A percentile compares a stretch with the other conserved stretches of the same genome.
Conservation (phyloP, 2,113 vertebrate genomes). For the Petrocephalus zakoni region DNA sequence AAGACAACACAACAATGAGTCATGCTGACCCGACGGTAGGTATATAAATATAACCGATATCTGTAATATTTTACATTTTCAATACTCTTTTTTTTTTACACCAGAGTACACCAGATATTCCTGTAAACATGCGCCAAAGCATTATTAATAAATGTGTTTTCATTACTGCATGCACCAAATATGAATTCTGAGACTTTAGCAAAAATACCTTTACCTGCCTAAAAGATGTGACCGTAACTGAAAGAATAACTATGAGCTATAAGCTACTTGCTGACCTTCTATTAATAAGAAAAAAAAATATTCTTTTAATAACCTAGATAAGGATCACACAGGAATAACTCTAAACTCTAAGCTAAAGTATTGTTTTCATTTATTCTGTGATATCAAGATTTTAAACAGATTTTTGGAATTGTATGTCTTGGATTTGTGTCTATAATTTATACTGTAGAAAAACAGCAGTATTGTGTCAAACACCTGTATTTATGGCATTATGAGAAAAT, state of each 20-base stretch:
- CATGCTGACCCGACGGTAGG: background rate
- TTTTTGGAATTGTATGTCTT: background rate
- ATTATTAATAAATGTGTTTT: background rate
- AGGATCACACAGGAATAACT: conserved; percentile 1
- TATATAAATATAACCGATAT: background rate
- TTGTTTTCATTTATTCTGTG: background rate
- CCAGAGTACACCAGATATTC: background rate
- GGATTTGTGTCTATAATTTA: background rate
- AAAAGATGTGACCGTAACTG: conserved; percentile 4
- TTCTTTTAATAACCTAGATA: conserved; percentile 1
- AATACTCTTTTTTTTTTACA: background rate
- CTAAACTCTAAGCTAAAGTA: background rate
- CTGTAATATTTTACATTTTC: background rate
- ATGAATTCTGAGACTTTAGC: background rate
- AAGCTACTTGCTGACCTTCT: background rate
- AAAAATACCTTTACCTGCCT: background rate
- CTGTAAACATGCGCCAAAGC: background rate
- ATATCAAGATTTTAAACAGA: background rate
- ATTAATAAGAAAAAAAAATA: conserved; percentile 6
- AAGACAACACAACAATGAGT: background rate
- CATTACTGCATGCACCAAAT: background rate
- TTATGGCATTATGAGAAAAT: background rate
- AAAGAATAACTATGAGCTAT: conserved; percentile 11
- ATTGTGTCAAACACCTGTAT: background rate
- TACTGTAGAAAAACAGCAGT: background rate